Evolutionary conservation across 1,140 invertebrate genomes (phyloP).

Genomic region (Bombus superbus): DNA sequence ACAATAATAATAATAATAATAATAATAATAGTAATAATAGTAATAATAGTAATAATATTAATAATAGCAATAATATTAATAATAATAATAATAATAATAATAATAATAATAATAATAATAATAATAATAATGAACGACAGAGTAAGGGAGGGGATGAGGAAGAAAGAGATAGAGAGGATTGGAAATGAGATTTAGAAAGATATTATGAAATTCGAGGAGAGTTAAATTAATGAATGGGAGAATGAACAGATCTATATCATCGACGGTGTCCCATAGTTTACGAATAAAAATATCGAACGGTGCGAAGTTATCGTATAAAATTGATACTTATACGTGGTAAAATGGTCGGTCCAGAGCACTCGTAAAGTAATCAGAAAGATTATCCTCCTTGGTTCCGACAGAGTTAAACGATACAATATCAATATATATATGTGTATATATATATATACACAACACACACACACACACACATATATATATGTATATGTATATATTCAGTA

Average conservation of each 20-base stretch:
- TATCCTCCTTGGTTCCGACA: constrained; percentile 19
- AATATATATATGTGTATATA: not conserved
- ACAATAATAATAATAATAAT: constrained; percentile 31
- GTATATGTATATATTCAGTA: constrained; percentile 10
- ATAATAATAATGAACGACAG: constrained; percentile 63
- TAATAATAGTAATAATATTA: constrained; percentile 55
- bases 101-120: not conserved
- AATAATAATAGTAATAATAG: constrained; percentile 42
- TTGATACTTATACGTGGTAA: constrained; percentile 65
- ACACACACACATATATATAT: no score
- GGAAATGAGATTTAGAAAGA: constrained; percentile 32
- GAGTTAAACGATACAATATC: constrained; percentile 21
- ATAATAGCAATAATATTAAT: constrained; percentile 53
- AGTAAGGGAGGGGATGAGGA: constrained; percentile 47
- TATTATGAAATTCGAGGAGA: constrained; percentile 63
- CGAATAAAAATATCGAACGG: constrained; percentile 63
- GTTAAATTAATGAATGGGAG: constrained; percentile 70
- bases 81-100: constrained; percentile 44
- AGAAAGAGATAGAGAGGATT: constrained; percentile 43
- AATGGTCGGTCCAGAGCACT: constrained; percentile 68
- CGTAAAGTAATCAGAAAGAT: constrained; percentile 74
- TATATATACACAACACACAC: no score
- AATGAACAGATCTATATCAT: constrained; percentile 74
- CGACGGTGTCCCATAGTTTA: constrained; percentile 47
- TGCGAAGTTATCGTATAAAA: constrained; percentile 69